Conservation (phyloP, 2,888 invertebrate species). For the Mesorhabditis belari region DNA sequence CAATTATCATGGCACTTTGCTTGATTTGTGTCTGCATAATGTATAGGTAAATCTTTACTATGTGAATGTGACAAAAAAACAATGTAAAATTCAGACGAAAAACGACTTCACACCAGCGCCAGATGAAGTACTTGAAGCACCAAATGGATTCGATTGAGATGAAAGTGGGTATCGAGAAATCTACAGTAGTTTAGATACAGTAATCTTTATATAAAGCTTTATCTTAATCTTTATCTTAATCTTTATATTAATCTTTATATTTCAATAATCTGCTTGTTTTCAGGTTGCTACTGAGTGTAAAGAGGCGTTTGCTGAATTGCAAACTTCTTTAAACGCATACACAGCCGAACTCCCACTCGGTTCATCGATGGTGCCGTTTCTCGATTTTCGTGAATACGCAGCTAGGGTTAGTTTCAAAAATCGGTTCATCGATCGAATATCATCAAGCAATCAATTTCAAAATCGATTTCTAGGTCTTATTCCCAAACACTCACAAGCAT, state of each 20-base stretch:
- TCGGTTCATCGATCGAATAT: neutral
- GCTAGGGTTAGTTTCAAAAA: constrained; percentile 12
- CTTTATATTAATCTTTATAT: neutral
- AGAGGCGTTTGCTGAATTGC: constrained; percentile 87
- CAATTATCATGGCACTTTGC: constrained; percentile 34
- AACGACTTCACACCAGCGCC: constrained; percentile 89
- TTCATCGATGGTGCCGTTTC: constrained; percentile 76
- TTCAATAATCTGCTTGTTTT: neutral
- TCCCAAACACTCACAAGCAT: constrained; percentile 73
- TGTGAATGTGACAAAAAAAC: constrained; percentile 7
- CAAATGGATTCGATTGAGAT: constrained; percentile 58
- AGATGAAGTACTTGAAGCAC: constrained; percentile 95
- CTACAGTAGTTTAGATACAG: neutral
- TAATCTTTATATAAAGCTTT: neutral
- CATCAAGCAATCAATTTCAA: neutral
- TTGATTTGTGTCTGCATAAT: constrained; percentile 62
- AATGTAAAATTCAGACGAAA: constrained; percentile 57
- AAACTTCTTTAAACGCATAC: constrained; percentile 77
- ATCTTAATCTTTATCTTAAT: neutral
- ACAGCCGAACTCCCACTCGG: constrained; percentile 60
- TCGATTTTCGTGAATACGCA: constrained; percentile 71
- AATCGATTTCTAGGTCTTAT: constrained; percentile 28
- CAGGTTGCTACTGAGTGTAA: constrained; percentile 52
- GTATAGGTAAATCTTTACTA: constrained; percentile 14
- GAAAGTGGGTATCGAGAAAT: constrained; percentile 26